Base-by-base conservation (phyloP, 2,797 vertebrate species). In the Poecilia gillii region DNA sequence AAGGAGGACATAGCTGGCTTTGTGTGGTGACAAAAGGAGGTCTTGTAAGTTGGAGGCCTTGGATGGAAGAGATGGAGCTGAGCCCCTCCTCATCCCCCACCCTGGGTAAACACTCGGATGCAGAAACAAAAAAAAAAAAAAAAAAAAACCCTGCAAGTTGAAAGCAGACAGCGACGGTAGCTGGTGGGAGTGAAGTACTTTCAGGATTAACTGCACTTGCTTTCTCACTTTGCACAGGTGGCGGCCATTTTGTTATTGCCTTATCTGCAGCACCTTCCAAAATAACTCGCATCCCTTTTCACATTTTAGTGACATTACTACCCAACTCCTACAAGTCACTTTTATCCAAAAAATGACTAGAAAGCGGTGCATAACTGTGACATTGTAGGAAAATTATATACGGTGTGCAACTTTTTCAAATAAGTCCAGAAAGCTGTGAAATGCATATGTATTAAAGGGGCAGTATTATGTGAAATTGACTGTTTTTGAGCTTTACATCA, bases 1-100 rank as follows among this genome's bases (percentile, higher is more conserved):
- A 95, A 94, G 90, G 91, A 90, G 90, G 90, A 95, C 95, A 95
- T 92, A 93, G 93, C 87, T 81, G 90, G 89, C 92, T 94, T 95
- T 95, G 94, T 95, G 82, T 51, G 0, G 36, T n/a, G 62, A 90
- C 90, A 94, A 95, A 95, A 94, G 88, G 86, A 85, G 88, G 89
- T 93, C 94, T 94, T 95, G 93, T 96, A 88, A 87, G 91, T 88
- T 92, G 85, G 89, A 95, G 92, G 81, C 91, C 90, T 92, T 91
- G 90, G 89, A 88, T 90, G 74, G 90, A 91, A 90, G 90, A 92
- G 91, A 94, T 92, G 92, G 89, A 14, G 8, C 78, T 89, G 86
- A 85, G 68, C 51, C 25, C n/a, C 20, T 45, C 57, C 73, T 79
- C 91, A 5, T 81, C 73, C 71, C 41, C 45, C 73, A 84, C 89